Percentiles rank a stretch among this genome's conserved stretches.
Conservation (phyloP, 2,888 invertebrate species). For the Troilus luridus region DNA sequence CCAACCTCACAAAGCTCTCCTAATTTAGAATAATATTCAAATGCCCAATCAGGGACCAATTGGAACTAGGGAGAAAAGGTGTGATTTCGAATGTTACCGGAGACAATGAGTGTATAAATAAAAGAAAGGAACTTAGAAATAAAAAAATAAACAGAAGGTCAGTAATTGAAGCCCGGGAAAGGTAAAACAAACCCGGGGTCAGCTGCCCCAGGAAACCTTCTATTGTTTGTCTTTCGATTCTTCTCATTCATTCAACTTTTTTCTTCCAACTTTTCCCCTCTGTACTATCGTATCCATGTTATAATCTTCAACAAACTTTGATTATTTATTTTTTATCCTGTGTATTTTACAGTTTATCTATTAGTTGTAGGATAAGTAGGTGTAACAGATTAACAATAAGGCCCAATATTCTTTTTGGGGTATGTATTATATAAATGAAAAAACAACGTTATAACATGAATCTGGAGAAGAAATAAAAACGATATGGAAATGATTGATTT, state of each 20-base stretch:
- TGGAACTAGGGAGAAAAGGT: neutral
- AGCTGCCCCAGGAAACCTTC: constrained; percentile 23
- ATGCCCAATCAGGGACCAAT: neutral
- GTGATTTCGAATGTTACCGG: neutral
- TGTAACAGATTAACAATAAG: neutral
- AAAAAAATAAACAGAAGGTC: constrained; percentile 44
- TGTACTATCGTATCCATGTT: neutral
- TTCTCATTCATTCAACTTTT: constrained; percentile 33
- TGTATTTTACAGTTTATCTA: neutral
- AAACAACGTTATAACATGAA: no score
- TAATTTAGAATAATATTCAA: constrained; percentile 23
- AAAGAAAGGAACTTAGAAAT: constrained; percentile 34
- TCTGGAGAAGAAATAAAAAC: no score
- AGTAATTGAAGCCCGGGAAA: constrained; percentile 31
- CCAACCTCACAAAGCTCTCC: neutral
- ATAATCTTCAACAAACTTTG: neutral
- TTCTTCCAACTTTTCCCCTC: neutral
- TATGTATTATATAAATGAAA: no score
- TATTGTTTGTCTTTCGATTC: constrained; percentile 40
- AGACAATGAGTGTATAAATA: neutral
- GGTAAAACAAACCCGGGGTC: constrained; percentile 37
- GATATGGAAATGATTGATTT: no score
- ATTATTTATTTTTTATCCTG: neutral
- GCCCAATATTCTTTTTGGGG: neutral
- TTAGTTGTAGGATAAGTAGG: neutral